These are phyloP conservation scores for Epinotia nisella DNA, from an alignment of 2,888 invertebrate genomes.

Conservation along the genomic window DNA sequence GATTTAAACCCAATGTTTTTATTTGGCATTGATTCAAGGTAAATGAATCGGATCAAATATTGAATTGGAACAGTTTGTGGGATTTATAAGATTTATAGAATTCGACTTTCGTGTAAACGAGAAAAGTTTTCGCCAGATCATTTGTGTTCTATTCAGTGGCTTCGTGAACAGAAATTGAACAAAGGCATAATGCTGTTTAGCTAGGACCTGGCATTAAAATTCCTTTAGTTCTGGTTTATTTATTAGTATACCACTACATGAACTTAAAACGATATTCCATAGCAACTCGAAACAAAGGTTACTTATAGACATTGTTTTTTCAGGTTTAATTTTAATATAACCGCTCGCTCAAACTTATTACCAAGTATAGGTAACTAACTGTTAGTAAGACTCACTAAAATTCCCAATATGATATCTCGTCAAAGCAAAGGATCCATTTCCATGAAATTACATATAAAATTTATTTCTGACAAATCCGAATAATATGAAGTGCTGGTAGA, in stretches of 20 bases:
- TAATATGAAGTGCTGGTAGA: too few relatives aligned
- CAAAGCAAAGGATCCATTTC: too few relatives aligned
- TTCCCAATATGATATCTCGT: too few relatives aligned
- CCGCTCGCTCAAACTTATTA: too few relatives aligned
- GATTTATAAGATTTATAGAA: slow-evolving; percentile 36
- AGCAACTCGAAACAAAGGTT: background rate
- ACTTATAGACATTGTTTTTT: slow-evolving; percentile 1
- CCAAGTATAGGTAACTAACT: too few relatives aligned
- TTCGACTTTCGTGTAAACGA: slow-evolving; percentile 40
- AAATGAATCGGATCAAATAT: slow-evolving; percentile 34
- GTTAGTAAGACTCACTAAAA: too few relatives aligned
- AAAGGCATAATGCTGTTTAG: slow-evolving; percentile 16
- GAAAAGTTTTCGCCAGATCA: slow-evolving; percentile 35
- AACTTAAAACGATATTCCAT: background rate
- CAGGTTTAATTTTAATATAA: background rate
- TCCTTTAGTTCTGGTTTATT: background rate
- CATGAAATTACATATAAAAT: too few relatives aligned
- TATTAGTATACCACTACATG: background rate
- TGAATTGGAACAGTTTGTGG: slow-evolving; percentile 30
- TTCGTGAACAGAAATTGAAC: slow-evolving; percentile 19
- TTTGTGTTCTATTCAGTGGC: slow-evolving; percentile 35
- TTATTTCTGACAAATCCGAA: too few relatives aligned
- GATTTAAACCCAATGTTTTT: background rate
- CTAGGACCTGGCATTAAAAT: slow-evolving; percentile 12
- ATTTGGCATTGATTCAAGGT: slow-evolving; percentile 25